A percentile compares a stretch with the other conserved stretches of the same genome.
These are phyloP conservation scores for Chaetodon auriga DNA, from an alignment of 2,113 vertebrate genomes.

Conservation along the genomic window DNA sequence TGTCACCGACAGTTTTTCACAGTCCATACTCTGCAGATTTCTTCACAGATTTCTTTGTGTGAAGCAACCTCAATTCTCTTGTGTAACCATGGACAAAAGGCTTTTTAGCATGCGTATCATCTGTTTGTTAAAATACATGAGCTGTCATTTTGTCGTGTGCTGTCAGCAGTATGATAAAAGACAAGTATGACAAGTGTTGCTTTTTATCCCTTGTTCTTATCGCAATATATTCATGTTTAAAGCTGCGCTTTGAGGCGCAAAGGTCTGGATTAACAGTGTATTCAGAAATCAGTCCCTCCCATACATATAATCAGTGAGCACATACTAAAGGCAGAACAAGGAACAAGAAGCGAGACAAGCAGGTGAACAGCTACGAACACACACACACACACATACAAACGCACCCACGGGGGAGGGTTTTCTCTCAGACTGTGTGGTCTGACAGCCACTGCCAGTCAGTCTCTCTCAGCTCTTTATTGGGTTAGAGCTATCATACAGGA, in stretches of 20 bases:
- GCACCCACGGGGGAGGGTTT: constrained; percentile 6
- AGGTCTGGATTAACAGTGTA: neutral
- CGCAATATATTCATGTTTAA: constrained; percentile 19
- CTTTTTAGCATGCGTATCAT: constrained; percentile 12
- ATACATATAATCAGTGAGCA: neutral
- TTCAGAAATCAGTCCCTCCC: neutral
- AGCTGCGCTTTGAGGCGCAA: neutral
- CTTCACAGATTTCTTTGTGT: neutral
- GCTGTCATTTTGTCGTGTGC: constrained; percentile 27
- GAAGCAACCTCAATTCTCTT: neutral
- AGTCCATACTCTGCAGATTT: neutral
- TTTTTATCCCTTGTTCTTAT: constrained; percentile 14
- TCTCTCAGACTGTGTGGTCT: constrained; percentile 18
- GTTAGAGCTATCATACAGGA: constrained; percentile 68
- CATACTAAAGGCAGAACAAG: neutral
- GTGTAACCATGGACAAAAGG: constrained; percentile 5
- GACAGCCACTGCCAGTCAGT: constrained; percentile 58
- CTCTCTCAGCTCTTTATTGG: constrained; percentile 68
- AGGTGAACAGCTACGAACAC: constrained; percentile 2
- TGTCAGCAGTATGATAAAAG: constrained; percentile 37
- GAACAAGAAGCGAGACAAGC: neutral
- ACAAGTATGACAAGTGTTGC: constrained; percentile 28
- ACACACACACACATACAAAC: constrained; percentile 17
- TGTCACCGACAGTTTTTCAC: neutral
- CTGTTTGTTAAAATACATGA: neutral